Conservation (phyloP, 2,797 vertebrate species). For the Neomorphus geoffroyi region DNA sequence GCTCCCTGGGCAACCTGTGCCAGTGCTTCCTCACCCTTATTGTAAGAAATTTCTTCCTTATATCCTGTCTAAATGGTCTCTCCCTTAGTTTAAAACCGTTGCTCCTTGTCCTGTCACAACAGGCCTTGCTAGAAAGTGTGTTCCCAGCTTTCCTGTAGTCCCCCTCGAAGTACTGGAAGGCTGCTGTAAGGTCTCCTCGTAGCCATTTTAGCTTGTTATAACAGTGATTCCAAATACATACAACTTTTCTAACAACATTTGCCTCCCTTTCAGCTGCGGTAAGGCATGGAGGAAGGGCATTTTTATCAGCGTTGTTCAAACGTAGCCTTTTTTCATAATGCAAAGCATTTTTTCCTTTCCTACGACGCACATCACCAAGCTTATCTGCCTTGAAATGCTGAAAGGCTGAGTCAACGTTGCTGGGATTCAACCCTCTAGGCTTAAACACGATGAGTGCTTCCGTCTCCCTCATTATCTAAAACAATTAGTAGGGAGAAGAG, state of each 20-base stretch:
- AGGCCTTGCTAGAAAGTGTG: no score
- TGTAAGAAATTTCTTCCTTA: no score
- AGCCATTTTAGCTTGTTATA: not conserved
- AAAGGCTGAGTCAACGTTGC: conserved; percentile 44
- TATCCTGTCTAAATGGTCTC: no score
- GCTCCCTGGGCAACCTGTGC: no score
- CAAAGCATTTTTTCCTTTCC: not conserved
- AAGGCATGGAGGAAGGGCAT: not conserved
- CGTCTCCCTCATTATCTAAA: conserved; percentile 13
- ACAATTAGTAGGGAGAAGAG: conserved; percentile 34
- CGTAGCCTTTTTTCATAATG: not conserved
- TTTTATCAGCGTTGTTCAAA: not conserved
- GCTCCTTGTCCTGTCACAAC: no score
- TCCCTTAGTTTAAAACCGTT: no score
- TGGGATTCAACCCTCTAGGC: conserved; percentile 14
- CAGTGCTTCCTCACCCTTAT: no score
- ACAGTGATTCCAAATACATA: not conserved
- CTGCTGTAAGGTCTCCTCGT: no score
- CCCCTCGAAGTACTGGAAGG: no score
- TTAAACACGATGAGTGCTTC: conserved; percentile 21
- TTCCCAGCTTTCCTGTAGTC: no score
- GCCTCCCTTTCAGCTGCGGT: not conserved
- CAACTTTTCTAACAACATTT: conserved; percentile 10
- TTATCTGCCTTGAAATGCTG: not conserved
- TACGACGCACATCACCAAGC: not conserved